phyloP scores from a whole-genome alignment of 2,888 invertebrate genomes.

The Eretmocerus hayati region DNA sequence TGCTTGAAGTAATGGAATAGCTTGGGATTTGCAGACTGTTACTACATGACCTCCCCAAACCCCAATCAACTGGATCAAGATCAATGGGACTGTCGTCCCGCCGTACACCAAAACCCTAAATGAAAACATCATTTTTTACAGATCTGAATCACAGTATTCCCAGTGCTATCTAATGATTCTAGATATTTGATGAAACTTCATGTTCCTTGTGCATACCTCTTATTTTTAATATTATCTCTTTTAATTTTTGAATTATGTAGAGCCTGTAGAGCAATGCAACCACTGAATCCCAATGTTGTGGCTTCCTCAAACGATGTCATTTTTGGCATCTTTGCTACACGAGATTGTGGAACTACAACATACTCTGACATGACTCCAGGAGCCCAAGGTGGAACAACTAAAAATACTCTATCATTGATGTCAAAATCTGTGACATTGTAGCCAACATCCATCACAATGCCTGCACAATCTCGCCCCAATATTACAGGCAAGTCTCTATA shows the following conservation, averaged over 20 bases:
- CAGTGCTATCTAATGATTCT: slow-evolving; percentile 14
- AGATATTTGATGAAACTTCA: not conserved
- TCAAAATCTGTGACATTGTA: slow-evolving; percentile 53
- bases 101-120: slow-evolving; percentile 54
- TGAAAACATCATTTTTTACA: too few relatives aligned
- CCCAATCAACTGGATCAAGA: slow-evolving; percentile 54
- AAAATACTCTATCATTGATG: slow-evolving; percentile 59
- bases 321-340: slow-evolving; percentile 52
- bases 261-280: slow-evolving; percentile 53
- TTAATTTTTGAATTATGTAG: slow-evolving; percentile 48
- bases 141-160: too few relatives aligned
- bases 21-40: slow-evolving; percentile 50
- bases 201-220: slow-evolving; percentile 51
- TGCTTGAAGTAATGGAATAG: slow-evolving; percentile 52
- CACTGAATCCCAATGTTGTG: slow-evolving; percentile 56
- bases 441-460: slow-evolving; percentile 57
- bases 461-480: slow-evolving; percentile 58
- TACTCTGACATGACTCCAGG: slow-evolving; percentile 54
- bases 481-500: slow-evolving; percentile 51
- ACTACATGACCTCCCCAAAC: slow-evolving; percentile 54
- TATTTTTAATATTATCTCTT: slow-evolving; percentile 48
- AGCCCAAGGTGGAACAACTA: slow-evolving; percentile 54
- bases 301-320: slow-evolving; percentile 55
- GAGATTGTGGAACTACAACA: slow-evolving; percentile 50
- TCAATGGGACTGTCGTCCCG: slow-evolving; percentile 55